Base-by-base conservation (phyloP, 2,113 vertebrate genomes). In the Thalassoma bifasciatum region DNA sequence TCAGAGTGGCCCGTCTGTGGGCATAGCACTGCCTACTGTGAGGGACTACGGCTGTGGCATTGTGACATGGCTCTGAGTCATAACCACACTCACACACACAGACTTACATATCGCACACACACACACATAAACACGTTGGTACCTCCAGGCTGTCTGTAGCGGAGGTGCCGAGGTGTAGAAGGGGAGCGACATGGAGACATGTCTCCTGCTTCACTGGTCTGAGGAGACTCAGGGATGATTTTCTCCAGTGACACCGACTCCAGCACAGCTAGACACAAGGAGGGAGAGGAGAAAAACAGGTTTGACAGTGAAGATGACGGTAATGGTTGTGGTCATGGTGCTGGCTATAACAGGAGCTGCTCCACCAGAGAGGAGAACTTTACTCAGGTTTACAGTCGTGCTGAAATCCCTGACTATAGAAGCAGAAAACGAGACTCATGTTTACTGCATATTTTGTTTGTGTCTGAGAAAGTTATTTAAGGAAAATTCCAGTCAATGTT, bases 91-190 rank as follows among this genome's bases (percentile, higher is more conserved):
- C 30, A 30, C 3, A 30, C 30, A 4, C 30, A 4, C 30, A 30
- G 3, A 30, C 30, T 4, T 6, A 30, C 30, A 30, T 6, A 30
- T 6, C 30, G 6, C 52, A 68, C 59, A 75, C 1, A 61, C 38
- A 62, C 16, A 38, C 30, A 69, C 22, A 36, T 42, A 61, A 46
- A 54, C 22, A 50, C 22, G 26, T 12, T 40, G 79, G 91, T 92
- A 98, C 98, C 96, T 95, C 95, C 96, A 12, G 96, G 87, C 64
- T 94, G 96, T 56, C 97, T 94, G 59, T 95, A 99, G 79, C 98
- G 96, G 34, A 98, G 95, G 90, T 99, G 97, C 5, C 96, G 93
- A 23, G 98, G 98, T 1, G 98, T 98, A 0, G 97, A 97, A 9
- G 98, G 97, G 0, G 98, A 99, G 46, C 96, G 93, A 80, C 96